These are phyloP conservation scores for Sminthurides aquaticus DNA, from an alignment of 2,888 invertebrate genomes.

Conservation along the genomic window DNA sequence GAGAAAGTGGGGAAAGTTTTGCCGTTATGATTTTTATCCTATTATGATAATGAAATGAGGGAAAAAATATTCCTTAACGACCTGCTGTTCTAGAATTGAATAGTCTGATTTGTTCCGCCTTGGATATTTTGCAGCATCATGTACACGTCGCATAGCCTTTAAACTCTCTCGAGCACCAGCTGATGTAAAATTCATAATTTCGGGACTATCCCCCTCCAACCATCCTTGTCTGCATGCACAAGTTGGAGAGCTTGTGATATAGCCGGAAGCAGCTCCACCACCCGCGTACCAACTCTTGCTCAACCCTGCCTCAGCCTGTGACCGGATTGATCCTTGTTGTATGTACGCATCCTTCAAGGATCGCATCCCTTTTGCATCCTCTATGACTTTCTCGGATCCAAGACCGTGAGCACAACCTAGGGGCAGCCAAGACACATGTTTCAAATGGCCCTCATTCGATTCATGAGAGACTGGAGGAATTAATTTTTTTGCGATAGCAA, in stretches of 20 bases:
- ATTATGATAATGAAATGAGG: background rate
- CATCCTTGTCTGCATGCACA: too few species aligned
- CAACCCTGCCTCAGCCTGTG: too few species aligned
- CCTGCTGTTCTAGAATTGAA: constrained; percentile 18
- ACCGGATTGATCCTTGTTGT: too few species aligned
- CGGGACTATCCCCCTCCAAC: background rate
- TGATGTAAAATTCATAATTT: constrained; percentile 10
- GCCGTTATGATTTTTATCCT: background rate
- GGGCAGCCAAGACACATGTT: too few species aligned
- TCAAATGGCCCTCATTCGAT: background rate
- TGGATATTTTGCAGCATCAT: background rate
- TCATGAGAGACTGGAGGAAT: background rate
- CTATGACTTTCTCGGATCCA: too few species aligned
- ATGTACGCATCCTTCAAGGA: too few species aligned
- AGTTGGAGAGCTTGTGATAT: too few species aligned
- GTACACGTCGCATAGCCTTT: constrained; percentile 1
- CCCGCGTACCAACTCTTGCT: too few species aligned
- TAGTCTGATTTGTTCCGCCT: background rate
- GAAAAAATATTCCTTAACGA: background rate
- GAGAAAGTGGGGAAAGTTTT: background rate
- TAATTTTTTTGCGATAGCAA: background rate
- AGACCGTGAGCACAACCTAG: too few species aligned
- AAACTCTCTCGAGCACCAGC: background rate
- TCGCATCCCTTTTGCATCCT: background rate
- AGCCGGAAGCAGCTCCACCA: too few species aligned